Conservation (phyloP, 2,113 vertebrate genomes). For the Malurus cyaneus region DNA sequence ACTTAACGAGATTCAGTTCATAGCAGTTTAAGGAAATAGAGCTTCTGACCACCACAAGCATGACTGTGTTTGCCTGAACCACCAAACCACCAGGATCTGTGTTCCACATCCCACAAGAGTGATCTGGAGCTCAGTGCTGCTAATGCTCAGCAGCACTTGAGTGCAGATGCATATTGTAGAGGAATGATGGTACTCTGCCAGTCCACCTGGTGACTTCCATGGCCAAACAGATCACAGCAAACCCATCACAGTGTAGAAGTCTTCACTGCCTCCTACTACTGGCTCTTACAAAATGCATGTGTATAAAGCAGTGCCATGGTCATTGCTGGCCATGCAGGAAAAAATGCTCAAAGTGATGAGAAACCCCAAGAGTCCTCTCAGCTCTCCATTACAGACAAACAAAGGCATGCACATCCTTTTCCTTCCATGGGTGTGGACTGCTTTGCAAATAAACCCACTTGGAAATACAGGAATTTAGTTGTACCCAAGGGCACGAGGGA, state of each 20-base stretch:
- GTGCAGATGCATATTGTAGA: not conserved
- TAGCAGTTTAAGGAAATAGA: not conserved
- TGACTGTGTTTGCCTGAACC: not conserved
- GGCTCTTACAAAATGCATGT: not conserved
- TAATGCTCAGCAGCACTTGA: not conserved
- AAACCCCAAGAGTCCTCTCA: not conserved
- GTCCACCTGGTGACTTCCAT: not conserved
- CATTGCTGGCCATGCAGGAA: not conserved
- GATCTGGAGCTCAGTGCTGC: not conserved
- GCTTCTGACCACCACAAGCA: not conserved
- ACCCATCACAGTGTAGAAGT: not conserved
- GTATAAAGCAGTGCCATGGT: not conserved
- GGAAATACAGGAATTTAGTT: not conserved
- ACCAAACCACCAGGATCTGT: not conserved
- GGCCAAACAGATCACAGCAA: not conserved
- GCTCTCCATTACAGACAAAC: not conserved
- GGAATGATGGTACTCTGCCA: not conserved
- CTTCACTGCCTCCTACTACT: not conserved
- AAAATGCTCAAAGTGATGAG: not conserved
- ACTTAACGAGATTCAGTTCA: not conserved
- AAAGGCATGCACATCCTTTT: not conserved
- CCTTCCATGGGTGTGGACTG: not conserved
- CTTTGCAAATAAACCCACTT: not conserved
- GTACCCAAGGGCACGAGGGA: not conserved
- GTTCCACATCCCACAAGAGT: rapidly evolving